These are phyloP conservation scores for Orycteropus afer DNA, from an alignment of 2,113 vertebrate species.

Conservation along the genomic window DNA sequence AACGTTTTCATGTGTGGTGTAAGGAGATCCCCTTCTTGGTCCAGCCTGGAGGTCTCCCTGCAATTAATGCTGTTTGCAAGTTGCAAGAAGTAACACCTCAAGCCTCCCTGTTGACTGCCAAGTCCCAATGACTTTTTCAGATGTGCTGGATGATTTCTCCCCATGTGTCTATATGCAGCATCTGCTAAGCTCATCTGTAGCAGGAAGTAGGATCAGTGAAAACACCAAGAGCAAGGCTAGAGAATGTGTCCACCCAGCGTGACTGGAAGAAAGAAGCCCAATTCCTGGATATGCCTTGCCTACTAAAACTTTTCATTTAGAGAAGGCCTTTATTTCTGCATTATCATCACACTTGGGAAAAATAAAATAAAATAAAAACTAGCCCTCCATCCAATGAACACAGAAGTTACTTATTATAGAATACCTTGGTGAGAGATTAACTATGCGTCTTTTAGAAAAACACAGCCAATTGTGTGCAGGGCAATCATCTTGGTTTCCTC, in stretches of 20 bases:
- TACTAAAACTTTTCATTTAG: conserved; percentile 32
- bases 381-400: neutral
- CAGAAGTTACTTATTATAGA: conserved; percentile 50
- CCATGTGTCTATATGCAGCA: neutral
- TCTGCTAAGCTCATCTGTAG: conserved; percentile 65
- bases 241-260: neutral
- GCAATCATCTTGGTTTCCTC: neutral
- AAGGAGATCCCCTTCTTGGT: conserved; percentile 46
- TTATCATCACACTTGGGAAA: neutral
- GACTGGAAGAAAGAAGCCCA: neutral
- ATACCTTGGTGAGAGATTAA: neutral
- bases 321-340: neutral
- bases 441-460: neutral
- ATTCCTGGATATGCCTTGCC: conserved; percentile 8
- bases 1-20: conserved; percentile 8
- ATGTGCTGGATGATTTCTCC: conserved; percentile 21
- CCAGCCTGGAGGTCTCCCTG: conserved; percentile 40
- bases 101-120: neutral
- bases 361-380: neutral
- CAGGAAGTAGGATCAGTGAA: conserved; percentile 65
- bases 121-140: conserved; percentile 57
- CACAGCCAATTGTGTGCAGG: neutral
- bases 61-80: conserved; percentile 59
- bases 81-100: conserved; percentile 64
- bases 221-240: conserved; percentile 19